Percentiles rank a stretch among this genome's conserved stretches.
These are phyloP conservation scores for Chascanopsetta lugubris DNA, from an alignment of 2,113 vertebrate species.

Conservation along the genomic window DNA sequence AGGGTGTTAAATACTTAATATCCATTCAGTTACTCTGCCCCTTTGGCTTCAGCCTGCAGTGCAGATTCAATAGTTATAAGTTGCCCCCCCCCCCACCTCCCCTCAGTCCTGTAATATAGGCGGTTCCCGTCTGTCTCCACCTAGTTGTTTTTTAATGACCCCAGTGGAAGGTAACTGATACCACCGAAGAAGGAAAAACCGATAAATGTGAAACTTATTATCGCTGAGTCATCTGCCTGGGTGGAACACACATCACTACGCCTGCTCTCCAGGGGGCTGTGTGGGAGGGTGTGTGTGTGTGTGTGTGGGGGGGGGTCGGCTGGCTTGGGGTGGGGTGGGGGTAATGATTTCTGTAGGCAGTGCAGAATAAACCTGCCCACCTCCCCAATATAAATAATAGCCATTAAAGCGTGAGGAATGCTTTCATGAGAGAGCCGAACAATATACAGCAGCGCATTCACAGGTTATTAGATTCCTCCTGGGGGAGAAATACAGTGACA, in stretches of 20 bases:
- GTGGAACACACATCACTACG: conserved; percentile 29
- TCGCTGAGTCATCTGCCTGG: conserved; percentile 63
- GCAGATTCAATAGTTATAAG: conserved; percentile 33
- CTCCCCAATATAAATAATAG: conserved; percentile 71
- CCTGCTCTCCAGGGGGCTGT: conserved; percentile 32
- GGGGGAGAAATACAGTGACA: conserved; percentile 57
- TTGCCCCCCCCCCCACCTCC: too few relatives aligned
- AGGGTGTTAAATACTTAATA: conserved; percentile 24
- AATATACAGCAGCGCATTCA: conserved; percentile 64
- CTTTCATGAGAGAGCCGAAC: conserved; percentile 65
- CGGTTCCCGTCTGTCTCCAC: conserved; percentile 24
- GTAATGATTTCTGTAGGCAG: conserved; percentile 69
- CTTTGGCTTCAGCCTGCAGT: conserved; percentile 1
- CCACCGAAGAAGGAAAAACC: conserved; percentile 39
- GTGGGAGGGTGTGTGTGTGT: too few relatives aligned
- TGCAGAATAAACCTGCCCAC: conserved; percentile 65
- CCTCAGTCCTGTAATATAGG: too few relatives aligned
- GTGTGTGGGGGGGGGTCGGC: too few relatives aligned
- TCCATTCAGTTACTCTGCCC: not conserved
- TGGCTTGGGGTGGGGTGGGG: too few relatives aligned
- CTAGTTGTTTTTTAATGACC: conserved; percentile 64
- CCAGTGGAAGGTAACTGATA: conserved; percentile 57
- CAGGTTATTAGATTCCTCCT: conserved; percentile 65
- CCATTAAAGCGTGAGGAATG: conserved; percentile 63
- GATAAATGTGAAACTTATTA: conserved; percentile 57